These are phyloP conservation scores for Phoxinus phoxinus DNA, from an alignment of 2,113 vertebrate genomes.

Conservation along the genomic window DNA sequence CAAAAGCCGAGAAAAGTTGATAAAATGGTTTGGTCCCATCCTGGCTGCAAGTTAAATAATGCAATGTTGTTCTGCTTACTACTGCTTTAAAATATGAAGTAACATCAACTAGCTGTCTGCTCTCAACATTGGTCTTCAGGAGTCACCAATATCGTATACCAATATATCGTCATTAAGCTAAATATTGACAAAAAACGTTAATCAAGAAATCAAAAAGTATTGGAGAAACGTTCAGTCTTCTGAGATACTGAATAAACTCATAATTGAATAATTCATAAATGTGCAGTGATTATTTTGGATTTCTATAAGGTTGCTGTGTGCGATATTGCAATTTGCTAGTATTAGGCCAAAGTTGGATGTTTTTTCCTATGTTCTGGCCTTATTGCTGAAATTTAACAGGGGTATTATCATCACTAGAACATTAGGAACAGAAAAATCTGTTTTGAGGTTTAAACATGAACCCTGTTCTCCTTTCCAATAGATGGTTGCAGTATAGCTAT, in stretches of 20 bases:
- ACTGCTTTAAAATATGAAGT: not conserved
- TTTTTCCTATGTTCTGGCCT: not conserved
- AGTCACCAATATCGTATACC: conserved; percentile 1
- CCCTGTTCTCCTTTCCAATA: not conserved
- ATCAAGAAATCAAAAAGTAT: not conserved
- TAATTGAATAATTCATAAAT: not conserved
- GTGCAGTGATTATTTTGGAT: not conserved
- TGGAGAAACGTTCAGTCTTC: not conserved
- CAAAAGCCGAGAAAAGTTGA: conserved; percentile 20
- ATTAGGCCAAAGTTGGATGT: not conserved
- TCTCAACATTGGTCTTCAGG: conserved; percentile 4
- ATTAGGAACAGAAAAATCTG: not conserved
- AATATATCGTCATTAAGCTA: not conserved
- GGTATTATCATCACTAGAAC: not conserved
- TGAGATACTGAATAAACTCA: not conserved
- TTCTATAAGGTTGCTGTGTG: too few species aligned
- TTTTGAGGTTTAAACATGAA: not conserved
- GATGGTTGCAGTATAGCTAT: not conserved
- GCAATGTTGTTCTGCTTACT: not conserved
- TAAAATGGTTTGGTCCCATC: conserved; percentile 12
- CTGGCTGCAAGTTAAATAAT: conserved; percentile 28
- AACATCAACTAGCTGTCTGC: not conserved
- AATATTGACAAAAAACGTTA: not conserved
- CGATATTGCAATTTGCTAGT: too few species aligned
- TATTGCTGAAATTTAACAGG: not conserved